Base-by-base conservation (phyloP, 2,797 vertebrate genomes). In the Podargus strigoides region DNA sequence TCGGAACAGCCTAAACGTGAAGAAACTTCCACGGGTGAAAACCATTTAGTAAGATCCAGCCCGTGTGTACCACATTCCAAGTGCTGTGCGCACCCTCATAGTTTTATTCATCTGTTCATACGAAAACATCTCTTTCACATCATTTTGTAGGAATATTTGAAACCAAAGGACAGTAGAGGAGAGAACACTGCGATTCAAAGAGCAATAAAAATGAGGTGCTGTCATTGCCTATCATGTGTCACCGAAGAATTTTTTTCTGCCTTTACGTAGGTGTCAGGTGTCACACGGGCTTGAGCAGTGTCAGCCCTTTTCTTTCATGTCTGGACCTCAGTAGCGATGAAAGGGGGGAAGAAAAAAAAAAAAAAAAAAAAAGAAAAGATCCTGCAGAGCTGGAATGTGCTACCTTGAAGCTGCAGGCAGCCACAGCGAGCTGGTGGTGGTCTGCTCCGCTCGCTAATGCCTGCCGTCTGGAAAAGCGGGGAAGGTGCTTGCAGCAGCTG, bases 231-330 rank as follows among this genome's bases (percentile, higher is more conserved):
- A 15, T 60, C 39, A 4, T 62, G 2, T 36, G 39, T 55, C 62
- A 39, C 12, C 3, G 8, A 44, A 70, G 32, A 80, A 85, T 39
- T 68, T 63, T 19, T 78, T 91, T 24, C 85, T 59, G 2, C 28
- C 50, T 41, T 76, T 26, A 32, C 6, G 1, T 55, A 21, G 62
- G 67, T 70, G 78, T 94, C 62, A 37, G 62, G 75, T 83, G 62
- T 69, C 56, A 21, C 27, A 6, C 2, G 2, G 36, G 20, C 24
- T 55, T 28, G 53, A 91, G 80, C 60, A 11, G n/a, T 22, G 36
- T 91, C 92, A 83, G 70, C 69, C 75, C 72, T 83, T 93, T 72
- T 44, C 64, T 83, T 93, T 92, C 85, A 28, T 74, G 60, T 85
- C 18, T 3, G 75, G 79, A 95, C 73, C 12, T 21, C 79, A 74